A percentile compares a stretch with the other conserved stretches of the same genome.
phyloP scores from a whole-genome alignment of 2,113 vertebrate genomes.

The Lanius collurio region DNA sequence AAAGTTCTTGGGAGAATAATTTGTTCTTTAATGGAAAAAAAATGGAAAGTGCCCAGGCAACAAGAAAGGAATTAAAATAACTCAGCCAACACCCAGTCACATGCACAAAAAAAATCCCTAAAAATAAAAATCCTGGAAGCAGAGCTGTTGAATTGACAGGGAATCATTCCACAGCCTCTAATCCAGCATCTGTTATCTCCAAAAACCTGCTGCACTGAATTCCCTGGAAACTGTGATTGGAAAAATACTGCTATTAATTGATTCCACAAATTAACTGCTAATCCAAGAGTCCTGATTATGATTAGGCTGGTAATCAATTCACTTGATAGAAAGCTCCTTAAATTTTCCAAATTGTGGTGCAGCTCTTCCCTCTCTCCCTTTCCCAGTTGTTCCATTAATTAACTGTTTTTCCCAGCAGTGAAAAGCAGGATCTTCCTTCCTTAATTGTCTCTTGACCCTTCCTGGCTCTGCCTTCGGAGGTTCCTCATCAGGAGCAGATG shows the following conservation, averaged over 20 bases:
- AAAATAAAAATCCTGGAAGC: neutral
- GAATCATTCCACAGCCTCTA: neutral
- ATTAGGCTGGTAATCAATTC: slow-evolving; percentile 70
- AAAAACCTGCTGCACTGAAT: slow-evolving; percentile 3
- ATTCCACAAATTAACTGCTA: slow-evolving; percentile 69
- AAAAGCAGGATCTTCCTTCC: slow-evolving; percentile 55
- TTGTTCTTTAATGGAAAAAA: neutral
- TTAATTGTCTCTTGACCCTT: slow-evolving; percentile 67
- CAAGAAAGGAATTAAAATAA: neutral
- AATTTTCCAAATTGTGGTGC: slow-evolving; percentile 48
- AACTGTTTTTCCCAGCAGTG: slow-evolving; percentile 55
- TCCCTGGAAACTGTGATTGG: slow-evolving; percentile 16
- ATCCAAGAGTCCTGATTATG: slow-evolving; percentile 63
- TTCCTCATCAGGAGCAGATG: slow-evolving; percentile 57
- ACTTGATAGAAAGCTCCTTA: slow-evolving; percentile 63
- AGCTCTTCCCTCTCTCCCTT: slow-evolving; percentile 32
- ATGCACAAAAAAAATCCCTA: neutral
- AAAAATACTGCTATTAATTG: slow-evolving; percentile 64
- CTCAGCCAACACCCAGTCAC: neutral
- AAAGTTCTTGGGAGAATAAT: neutral
- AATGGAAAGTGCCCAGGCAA: neutral
- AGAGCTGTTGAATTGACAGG: neutral
- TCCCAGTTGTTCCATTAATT: slow-evolving; percentile 57
- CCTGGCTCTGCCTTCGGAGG: slow-evolving; percentile 43
- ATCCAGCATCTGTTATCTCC: slow-evolving; percentile 46